Evolutionary conservation across 92 coral and sea anemone species (phyloP).

Genomic region (Epizoanthus stellaris): DNA sequence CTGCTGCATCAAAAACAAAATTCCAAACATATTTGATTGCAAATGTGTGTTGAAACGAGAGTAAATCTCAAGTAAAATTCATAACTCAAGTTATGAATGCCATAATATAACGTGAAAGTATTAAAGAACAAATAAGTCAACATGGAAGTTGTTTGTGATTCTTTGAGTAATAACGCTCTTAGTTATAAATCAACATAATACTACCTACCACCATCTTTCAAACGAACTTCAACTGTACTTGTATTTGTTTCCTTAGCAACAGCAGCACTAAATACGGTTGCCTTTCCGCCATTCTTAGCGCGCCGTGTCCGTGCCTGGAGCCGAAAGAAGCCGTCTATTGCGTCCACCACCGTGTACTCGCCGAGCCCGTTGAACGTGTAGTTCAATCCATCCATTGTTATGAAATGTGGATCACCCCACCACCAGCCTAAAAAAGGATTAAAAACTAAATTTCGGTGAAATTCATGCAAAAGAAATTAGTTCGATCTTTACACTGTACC

Average conservation of each 20-base stretch:
- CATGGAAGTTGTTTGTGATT: too few relatives aligned
- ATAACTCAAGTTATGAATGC: too few relatives aligned
- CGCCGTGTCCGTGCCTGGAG: conserved; percentile 66
- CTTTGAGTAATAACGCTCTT: too few relatives aligned
- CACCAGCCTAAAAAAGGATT: conserved; percentile 36
- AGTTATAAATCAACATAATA: too few relatives aligned
- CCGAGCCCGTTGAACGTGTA: conserved; percentile 76
- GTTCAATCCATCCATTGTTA: conserved; percentile 62
- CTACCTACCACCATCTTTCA: conserved; percentile 50
- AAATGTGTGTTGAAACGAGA: too few relatives aligned
- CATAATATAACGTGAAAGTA: too few relatives aligned
- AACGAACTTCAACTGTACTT: conserved; percentile 48
- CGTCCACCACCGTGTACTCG: conserved; percentile 61
- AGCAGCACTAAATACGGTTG: conserved; percentile 66
- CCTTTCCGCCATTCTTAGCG: conserved; percentile 67
- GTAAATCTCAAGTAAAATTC: too few relatives aligned
- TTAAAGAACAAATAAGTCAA: too few relatives aligned
- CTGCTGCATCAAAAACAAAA: too few relatives aligned
- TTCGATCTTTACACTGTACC: too few relatives aligned
- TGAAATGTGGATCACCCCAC: conserved; percentile 74
- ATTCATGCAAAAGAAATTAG: too few relatives aligned
- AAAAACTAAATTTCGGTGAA: background rate
- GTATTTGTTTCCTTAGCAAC: conserved; percentile 57
- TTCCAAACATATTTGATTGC: too few relatives aligned
- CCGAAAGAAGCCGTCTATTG: conserved; percentile 52